These are phyloP conservation scores for Notolepis coatsorum DNA, from an alignment of 2,797 vertebrate species.

Conservation along the genomic window DNA sequence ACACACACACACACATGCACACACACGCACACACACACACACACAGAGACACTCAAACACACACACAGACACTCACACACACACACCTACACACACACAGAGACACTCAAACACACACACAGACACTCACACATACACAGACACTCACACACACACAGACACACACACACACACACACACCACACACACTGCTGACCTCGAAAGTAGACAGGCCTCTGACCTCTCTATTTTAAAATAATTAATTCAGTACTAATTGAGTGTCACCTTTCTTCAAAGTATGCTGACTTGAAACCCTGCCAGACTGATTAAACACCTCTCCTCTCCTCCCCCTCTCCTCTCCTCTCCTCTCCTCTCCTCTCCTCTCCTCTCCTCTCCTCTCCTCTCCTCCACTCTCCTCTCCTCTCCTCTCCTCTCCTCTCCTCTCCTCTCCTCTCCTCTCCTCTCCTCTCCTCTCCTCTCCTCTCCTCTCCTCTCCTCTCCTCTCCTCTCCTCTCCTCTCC, in stretches of 20 bases:
- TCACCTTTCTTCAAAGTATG: slow-evolving; percentile 19
- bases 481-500: too few species aligned
- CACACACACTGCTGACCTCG: slow-evolving; percentile 31
- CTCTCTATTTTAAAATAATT: slow-evolving; percentile 6
- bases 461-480: background rate
- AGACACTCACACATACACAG: background rate
- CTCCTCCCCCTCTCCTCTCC: background rate
- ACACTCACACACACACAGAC: background rate
- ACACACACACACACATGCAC: background rate
- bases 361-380: background rate
- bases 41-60: slow-evolving; percentile 11
- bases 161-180: slow-evolving; percentile 7
- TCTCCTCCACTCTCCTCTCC: background rate
- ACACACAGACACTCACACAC: background rate
- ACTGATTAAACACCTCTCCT: too few species aligned
- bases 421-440: too few species aligned
- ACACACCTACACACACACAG: background rate
- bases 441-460: background rate
- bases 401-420: too few species aligned
- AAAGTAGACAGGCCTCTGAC: slow-evolving; percentile 21
- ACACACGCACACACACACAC: slow-evolving; percentile 15
- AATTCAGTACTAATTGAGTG: slow-evolving; percentile 6
- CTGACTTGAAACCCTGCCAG: slow-evolving; percentile 8
- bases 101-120: background rate
- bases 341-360: background rate